Evolutionary conservation across 1,140 invertebrate species (phyloP), one percentile per base, ranked within the genome.

Genomic region (Choristoneura fumiferana): DNA sequence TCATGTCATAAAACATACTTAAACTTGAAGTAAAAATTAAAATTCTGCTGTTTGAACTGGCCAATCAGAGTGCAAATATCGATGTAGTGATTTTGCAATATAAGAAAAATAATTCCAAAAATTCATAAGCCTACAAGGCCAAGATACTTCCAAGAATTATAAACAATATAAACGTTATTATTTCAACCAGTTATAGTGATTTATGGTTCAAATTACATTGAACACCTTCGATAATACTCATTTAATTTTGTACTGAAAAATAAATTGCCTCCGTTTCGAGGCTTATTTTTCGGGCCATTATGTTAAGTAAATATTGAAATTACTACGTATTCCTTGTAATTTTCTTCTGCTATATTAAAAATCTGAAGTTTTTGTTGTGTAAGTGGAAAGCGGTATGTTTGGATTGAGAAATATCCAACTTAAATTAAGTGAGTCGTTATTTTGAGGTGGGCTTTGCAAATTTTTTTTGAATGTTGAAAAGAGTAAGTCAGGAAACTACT

Each of bases 251-350:
- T 33, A 49, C 43, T 49, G 22, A 49, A 49, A 49, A 49, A 49
- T 6, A 18, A 10, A 18, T 22, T 22, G 22, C 43, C 4, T 15
- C 18, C 22, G 22, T 49, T 49, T 49, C 22, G 40, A 8, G 12
- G 18, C 43, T 17, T 49, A 49, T 49, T 49, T 49, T 49, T 49
- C n/a, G 43, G 43, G 17, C 40, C 22, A 49, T 49, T 49, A 49
- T 49, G 43, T 49, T 13, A 12, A 49, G 43, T 33, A 49, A 49
- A 49, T 49, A 49, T 49, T 49, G 4, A 49, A 49, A 49, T 18
- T 5, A 17, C 15, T 18, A 5, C 43, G 43, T 49, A 49, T 49
- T 49, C 43, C 10, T 8, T 12, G 12, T 49, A 49, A 49, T 49
- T 49, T 49, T 18, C 4, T 3, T 49, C 29, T 17, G 17, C 12